Base-by-base conservation (phyloP, 2,888 invertebrate genomes). In the Aleiodes testaceus region DNA sequence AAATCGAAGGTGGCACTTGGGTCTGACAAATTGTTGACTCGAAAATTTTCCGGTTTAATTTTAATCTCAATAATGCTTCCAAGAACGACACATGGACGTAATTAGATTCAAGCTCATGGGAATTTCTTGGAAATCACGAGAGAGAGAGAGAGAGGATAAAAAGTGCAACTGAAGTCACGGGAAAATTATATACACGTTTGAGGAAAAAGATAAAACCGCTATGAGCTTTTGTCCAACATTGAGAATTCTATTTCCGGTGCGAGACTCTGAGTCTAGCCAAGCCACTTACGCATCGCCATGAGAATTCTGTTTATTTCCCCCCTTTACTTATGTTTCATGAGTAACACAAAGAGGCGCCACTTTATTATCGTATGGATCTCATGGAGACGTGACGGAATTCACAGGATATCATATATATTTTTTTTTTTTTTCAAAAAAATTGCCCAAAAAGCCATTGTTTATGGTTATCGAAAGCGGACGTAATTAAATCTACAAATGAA, bases 221-320 rank as follows among this genome's bases (percentile, higher is more conserved):
- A 36, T 36, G 36, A 36, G 36, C 3, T 30, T 26, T 9, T 59
- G 36, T 59, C 16, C 16, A 59, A 26, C 9, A 36, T 36, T 36
- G 68, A 75, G 68, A 75, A 75, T 74, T 75, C 74, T 75, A 75
- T 75, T 75, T 75, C 75, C 75, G 75, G 68, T 75, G 52, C 52
- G 36, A 36, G 36, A 36, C 36, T 36, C 7, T 52, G 26, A 20
- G 52, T 52, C 20, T 52, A 18, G 52, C 12, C 36, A 36, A 36
- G 36, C 36, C 36, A 36, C 20, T 52, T 11, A 52, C n/a, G 53
- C 18, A 20, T 20, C 53, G 18, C n/a, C 53, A 14, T 16, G 14
- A 30, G 36, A 26, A 14, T 26, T n/a, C 14, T 59, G 9, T 59
- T 59, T 59, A 26, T 30, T 59, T 59, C 12, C n/a, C 36, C 36